Percentiles rank a stretch among this genome's conserved stretches.
Evolutionary conservation across 2,113 vertebrate species (phyloP).

Genomic region (Anguilla rostrata): DNA sequence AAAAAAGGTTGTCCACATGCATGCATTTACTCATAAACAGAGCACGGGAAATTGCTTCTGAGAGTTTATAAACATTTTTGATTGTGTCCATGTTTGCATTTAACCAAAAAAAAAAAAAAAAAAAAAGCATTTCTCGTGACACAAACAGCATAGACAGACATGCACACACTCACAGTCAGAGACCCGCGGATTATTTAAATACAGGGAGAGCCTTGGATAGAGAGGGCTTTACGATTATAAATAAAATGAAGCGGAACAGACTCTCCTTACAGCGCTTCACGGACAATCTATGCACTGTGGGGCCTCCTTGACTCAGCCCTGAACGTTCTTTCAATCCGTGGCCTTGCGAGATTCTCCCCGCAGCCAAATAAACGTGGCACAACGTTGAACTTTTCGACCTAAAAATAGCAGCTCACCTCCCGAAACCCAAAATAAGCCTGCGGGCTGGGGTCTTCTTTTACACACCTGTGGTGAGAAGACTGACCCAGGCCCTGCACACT

Average conservation of each 20-base stretch:
- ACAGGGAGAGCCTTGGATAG: not conserved
- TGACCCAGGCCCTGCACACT: slow-evolving; percentile 6
- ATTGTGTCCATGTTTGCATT: not conserved
- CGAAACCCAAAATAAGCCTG: slow-evolving; percentile 63
- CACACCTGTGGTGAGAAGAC: slow-evolving; percentile 33
- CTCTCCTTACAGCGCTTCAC: slow-evolving; percentile 31
- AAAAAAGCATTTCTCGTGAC: not conserved
- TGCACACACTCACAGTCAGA: slow-evolving; percentile 23
- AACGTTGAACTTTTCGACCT: slow-evolving; percentile 63
- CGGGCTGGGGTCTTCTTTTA: slow-evolving; percentile 35
- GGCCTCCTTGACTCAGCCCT: slow-evolving; percentile 28
- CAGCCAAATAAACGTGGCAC: slow-evolving; percentile 43
- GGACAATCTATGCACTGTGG: slow-evolving; percentile 28
- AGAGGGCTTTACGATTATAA: slow-evolving; percentile 29
- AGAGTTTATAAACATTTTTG: not conserved
- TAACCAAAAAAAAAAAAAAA: not conserved
- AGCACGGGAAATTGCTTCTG: not conserved
- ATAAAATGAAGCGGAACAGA: slow-evolving; percentile 31
- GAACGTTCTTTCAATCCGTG: slow-evolving; percentile 10
- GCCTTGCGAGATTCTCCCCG: slow-evolving; percentile 19
- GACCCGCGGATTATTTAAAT: slow-evolving; percentile 27
- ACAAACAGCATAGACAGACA: not conserved
- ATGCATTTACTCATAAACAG: not conserved
- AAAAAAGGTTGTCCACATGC: not conserved
- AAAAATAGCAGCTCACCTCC: slow-evolving; percentile 66